Conservation (phyloP, 2,888 invertebrate species). For the Cantharis rufa region DNA sequence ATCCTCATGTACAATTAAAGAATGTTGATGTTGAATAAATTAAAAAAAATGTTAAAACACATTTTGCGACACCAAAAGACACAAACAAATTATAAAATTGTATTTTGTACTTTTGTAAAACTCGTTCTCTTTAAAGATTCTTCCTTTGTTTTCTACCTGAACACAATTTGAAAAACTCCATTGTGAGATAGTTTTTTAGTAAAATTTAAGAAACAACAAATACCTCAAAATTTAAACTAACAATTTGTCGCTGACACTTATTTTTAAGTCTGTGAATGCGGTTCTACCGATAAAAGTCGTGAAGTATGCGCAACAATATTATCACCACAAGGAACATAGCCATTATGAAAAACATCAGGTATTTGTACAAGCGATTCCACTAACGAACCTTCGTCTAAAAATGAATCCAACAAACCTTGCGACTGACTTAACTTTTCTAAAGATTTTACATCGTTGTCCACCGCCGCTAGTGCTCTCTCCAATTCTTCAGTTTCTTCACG, state of each 20-base stretch:
- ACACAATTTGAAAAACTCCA: slow-evolving; percentile 7
- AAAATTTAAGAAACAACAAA: slow-evolving; percentile 18
- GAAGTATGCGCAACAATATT: slow-evolving; percentile 42
- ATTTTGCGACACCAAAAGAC: background rate
- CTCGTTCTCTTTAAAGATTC: slow-evolving; percentile 4
- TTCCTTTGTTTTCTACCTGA: slow-evolving; percentile 10
- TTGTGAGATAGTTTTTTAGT: slow-evolving; percentile 16
- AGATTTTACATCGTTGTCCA: slow-evolving; percentile 73
- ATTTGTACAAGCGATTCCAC: slow-evolving; percentile 57
- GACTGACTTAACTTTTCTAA: slow-evolving; percentile 69
- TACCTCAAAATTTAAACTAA: slow-evolving; percentile 20
- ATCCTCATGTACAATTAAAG: background rate
- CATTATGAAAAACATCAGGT: slow-evolving; percentile 59
- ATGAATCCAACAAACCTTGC: slow-evolving; percentile 64
- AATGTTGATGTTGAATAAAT: background rate
- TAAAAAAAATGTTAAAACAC: slow-evolving; percentile 2
- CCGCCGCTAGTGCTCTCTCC: slow-evolving; percentile 81
- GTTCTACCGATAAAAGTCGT: slow-evolving; percentile 34
- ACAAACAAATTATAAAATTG: slow-evolving; percentile 11
- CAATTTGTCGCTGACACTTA: slow-evolving; percentile 11
- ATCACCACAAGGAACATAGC: slow-evolving; percentile 52
- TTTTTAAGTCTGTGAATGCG: slow-evolving; percentile 34
- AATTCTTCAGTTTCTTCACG: slow-evolving; percentile 86
- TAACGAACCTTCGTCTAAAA: slow-evolving; percentile 64
- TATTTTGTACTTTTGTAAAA: slow-evolving; percentile 19